These are phyloP conservation scores for Dorcus hopei DNA, from an alignment of 2,888 invertebrate genomes.

Conservation along the genomic window DNA sequence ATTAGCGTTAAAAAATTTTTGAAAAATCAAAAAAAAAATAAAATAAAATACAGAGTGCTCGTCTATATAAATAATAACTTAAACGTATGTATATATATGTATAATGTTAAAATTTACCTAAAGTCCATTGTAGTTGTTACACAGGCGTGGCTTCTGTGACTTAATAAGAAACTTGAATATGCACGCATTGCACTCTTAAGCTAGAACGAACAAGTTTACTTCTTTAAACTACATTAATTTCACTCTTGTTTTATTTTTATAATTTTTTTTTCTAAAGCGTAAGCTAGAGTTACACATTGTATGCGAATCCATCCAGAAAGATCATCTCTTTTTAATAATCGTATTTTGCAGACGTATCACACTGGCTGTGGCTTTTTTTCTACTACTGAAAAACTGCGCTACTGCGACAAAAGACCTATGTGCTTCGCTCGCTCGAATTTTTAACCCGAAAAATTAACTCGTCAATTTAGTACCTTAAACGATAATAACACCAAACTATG, in stretches of 20 bases:
- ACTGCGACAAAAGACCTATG: background rate
- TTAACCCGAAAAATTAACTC: background rate
- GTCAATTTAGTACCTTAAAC: conserved; percentile 20
- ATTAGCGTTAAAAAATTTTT: conserved; percentile 18
- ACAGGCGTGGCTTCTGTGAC: background rate
- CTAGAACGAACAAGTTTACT: conserved; percentile 38
- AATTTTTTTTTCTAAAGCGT: conserved; percentile 39
- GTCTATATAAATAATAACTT: conserved; percentile 19
- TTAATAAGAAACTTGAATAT: background rate
- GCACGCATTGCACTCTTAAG: conserved; percentile 40
- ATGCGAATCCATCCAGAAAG: conserved; percentile 24
- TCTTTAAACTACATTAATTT: too few species aligned
- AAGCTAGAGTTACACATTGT: conserved; percentile 40
- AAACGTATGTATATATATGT: conserved; percentile 17
- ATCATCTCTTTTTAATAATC: conserved; percentile 15
- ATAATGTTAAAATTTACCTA: conserved; percentile 19
- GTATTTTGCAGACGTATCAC: conserved; percentile 19
- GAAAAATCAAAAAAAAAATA: conserved; percentile 14
- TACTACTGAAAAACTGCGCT: background rate
- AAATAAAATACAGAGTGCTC: conserved; percentile 21
- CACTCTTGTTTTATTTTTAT: conserved; percentile 28
- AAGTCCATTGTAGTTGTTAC: conserved; percentile 12
- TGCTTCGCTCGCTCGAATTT: background rate
- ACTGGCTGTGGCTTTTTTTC: background rate
- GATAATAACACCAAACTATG: conserved; percentile 8